Evolutionary conservation across 2,797 vertebrate species (phyloP).

Genomic region (Coregonus sp.): DNA sequence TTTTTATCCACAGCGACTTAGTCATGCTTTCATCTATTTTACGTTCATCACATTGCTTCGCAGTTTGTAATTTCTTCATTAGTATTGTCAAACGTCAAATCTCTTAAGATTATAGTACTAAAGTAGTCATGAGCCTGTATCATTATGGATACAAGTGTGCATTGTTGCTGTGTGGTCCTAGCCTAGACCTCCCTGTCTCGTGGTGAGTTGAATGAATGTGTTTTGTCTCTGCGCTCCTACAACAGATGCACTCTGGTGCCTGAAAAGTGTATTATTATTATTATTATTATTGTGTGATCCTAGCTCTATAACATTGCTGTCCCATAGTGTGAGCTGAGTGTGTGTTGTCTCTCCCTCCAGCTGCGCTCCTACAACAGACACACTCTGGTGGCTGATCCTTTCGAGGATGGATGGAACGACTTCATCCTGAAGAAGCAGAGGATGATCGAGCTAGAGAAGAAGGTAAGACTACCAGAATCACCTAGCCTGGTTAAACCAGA

Average conservation of each 20-base stretch:
- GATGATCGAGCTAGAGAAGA: constrained; percentile 85
- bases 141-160: too few species aligned
- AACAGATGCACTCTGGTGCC: constrained; percentile 93
- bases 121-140: not conserved
- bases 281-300: too few species aligned
- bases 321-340: not conserved
- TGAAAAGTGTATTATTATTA: constrained; percentile 52
- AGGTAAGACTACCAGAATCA: constrained; percentile 67
- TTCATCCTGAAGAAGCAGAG: constrained; percentile 86
- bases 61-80: too few species aligned
- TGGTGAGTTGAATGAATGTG: not conserved
- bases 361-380: constrained; percentile 96
- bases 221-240: constrained; percentile 79
- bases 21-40: too few species aligned
- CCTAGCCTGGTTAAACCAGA: not conserved
- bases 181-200: not conserved
- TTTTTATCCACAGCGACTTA: too few species aligned
- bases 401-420: constrained; percentile 88
- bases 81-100: too few species aligned
- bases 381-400: constrained; percentile 90
- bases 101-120: not conserved
- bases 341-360: constrained; percentile 61
- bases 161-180: not conserved
- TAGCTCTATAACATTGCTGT: too few species aligned
- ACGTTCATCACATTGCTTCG: not conserved